Percentiles rank a stretch among this genome's conserved stretches.
These are phyloP conservation scores for Thalassoma bifasciatum DNA, from an alignment of 2,113 vertebrate species.

Conservation along the genomic window DNA sequence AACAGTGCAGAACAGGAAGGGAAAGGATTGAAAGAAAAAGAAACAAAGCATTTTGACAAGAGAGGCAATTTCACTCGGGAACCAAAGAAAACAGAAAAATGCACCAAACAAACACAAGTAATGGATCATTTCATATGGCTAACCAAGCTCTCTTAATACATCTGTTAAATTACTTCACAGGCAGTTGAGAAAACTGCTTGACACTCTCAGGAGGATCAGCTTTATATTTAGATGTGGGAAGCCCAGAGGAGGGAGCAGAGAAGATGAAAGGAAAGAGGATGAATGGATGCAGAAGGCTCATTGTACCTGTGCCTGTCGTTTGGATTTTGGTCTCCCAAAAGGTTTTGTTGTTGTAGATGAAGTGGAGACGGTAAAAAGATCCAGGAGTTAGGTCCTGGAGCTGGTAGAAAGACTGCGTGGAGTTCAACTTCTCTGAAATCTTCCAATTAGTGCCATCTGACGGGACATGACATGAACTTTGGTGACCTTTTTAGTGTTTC, in stretches of 20 bases:
- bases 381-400: conserved; percentile 83
- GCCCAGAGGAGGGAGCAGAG: conserved; percentile 47
- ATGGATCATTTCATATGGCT: conserved; percentile 64
- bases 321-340: conserved; percentile 73
- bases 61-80: conserved; percentile 44
- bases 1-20: conserved; percentile 19
- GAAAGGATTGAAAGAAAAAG: conserved; percentile 41
- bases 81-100: conserved; percentile 42
- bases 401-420: conserved; percentile 83
- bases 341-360: conserved; percentile 70
- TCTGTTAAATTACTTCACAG: conserved; percentile 70
- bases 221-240: conserved; percentile 67
- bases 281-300: conserved; percentile 36
- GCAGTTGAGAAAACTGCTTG: conserved; percentile 38
- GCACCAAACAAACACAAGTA: conserved; percentile 60
- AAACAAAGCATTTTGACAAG: conserved; percentile 36
- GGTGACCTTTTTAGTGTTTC: not conserved
- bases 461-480: conserved; percentile 19
- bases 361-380: conserved; percentile 78
- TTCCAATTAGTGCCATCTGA: conserved; percentile 66
- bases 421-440: conserved; percentile 75
- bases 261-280: conserved; percentile 54
- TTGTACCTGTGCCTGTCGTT: conserved; percentile 81
- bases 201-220: conserved; percentile 34
- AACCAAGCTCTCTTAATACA: conserved; percentile 52